Evolutionary conservation across 2,113 vertebrate genomes (phyloP).

Genomic region (Sceloporus undulatus): DNA sequence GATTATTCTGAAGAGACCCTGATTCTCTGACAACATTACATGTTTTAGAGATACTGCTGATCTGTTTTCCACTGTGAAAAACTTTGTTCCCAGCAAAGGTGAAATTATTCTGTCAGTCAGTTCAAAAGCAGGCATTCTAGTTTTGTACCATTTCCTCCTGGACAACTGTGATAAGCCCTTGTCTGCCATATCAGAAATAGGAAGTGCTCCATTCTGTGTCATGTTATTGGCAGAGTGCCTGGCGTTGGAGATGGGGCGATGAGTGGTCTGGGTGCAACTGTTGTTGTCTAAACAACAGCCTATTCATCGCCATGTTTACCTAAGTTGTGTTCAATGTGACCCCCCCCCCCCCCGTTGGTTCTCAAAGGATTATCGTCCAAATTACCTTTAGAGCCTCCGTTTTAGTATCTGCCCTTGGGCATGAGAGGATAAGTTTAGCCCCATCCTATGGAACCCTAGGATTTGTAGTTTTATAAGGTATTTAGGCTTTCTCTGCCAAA

Average conservation of each 20-base stretch:
- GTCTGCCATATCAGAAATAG: neutral
- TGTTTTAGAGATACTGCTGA: neutral
- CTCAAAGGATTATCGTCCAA: neutral
- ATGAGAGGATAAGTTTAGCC: neutral
- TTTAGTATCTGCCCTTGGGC: neutral
- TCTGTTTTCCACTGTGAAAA: neutral
- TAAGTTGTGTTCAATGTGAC: neutral
- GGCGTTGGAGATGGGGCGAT: too few relatives aligned
- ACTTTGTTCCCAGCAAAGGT: neutral
- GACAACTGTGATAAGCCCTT: neutral
- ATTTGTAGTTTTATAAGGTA: too few relatives aligned
- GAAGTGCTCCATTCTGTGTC: neutral
- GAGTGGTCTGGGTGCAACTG: neutral
- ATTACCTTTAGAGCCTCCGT: neutral
- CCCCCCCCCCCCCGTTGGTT: too few relatives aligned
- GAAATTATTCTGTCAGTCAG: neutral
- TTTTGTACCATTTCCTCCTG: conserved; percentile 25
- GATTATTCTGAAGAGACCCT: neutral
- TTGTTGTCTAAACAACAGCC: neutral
- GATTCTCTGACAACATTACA: neutral
- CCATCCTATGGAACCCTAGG: too few relatives aligned
- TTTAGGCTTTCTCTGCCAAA: too few relatives aligned
- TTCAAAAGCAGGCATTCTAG: neutral
- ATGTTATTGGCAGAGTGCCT: conserved; percentile 9
- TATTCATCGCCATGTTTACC: neutral